A percentile compares a stretch with the other conserved stretches of the same genome.
Evolutionary conservation across 2,888 invertebrate genomes (phyloP).

Genomic region (Blera fallax): DNA sequence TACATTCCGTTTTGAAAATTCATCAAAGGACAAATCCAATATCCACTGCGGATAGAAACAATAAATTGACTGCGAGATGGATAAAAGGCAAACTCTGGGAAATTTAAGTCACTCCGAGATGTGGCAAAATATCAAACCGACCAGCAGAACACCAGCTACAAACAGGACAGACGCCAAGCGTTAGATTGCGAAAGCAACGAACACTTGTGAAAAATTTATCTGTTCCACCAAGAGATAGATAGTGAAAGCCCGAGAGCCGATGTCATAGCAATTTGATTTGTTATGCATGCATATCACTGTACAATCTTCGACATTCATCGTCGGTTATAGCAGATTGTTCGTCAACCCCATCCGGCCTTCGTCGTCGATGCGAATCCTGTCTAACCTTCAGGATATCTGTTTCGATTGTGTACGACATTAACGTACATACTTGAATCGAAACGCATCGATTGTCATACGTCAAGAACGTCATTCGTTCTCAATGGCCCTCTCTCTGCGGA

Average conservation of each 20-base stretch:
- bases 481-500: not conserved
- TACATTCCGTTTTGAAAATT: not conserved
- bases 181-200: not conserved
- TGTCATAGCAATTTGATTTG: slow-evolving; percentile 50
- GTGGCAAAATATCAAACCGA: not conserved
- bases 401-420: not conserved
- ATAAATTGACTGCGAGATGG: not conserved
- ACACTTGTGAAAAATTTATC: slow-evolving; percentile 14
- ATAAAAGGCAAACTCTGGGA: not conserved
- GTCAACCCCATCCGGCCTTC: not conserved
- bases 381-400: not conserved
- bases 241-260: slow-evolving; percentile 7
- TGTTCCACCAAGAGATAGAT: slow-evolving; percentile 15
- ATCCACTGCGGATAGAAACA: slow-evolving; percentile 3
- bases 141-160: not conserved
- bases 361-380: not conserved
- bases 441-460: slow-evolving; percentile 1
- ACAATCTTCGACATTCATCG: not conserved
- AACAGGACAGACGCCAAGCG: not conserved
- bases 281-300: slow-evolving; percentile 27
- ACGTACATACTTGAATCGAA: not conserved
- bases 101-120: slow-evolving; percentile 6
- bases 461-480: not conserved
- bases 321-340: not conserved
- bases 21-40: not conserved